Percentiles rank a stretch among this genome's conserved stretches.
Conservation (phyloP, 2,113 vertebrate species). For the Hippotragus niger region DNA sequence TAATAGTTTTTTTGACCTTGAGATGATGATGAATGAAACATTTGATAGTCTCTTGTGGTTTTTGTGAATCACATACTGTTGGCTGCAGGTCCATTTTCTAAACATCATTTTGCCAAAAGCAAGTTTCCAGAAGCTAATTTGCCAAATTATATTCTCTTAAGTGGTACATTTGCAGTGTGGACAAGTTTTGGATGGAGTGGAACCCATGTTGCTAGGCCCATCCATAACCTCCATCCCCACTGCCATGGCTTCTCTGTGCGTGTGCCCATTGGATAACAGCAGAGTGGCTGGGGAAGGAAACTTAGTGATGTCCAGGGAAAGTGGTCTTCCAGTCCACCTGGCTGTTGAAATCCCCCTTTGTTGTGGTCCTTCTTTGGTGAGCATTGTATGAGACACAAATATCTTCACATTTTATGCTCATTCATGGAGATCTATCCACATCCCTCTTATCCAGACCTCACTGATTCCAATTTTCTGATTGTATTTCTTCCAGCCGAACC, state of each 20-base stretch:
- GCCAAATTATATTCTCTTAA: not conserved
- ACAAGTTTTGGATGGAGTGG: not conserved
- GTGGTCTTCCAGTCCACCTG: not conserved
- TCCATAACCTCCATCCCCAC: not conserved
- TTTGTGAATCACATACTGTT: not conserved
- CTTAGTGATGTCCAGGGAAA: not conserved
- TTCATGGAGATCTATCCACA: not conserved
- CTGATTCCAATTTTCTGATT: not conserved
- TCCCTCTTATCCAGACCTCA: not conserved
- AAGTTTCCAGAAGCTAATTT: not conserved
- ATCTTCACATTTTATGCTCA: not conserved
- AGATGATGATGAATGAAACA: not conserved
- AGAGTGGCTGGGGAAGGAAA: not conserved
- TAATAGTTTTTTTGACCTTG: not conserved
- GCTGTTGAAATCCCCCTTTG: not conserved
- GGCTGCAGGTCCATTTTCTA: not conserved
- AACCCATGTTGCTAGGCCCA: not conserved
- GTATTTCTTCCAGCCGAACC: not conserved
- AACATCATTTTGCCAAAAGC: not conserved
- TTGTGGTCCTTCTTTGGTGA: not conserved
- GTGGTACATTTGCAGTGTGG: not conserved
- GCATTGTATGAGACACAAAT: not conserved
- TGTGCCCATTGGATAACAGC: not conserved
- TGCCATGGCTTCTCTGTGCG: not conserved
- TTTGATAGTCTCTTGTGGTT: not conserved